A percentile compares a stretch with the other conserved stretches of the same genome.
phyloP scores from a whole-genome alignment of 2,797 vertebrate species.

The Urosaurus nigricauda region DNA sequence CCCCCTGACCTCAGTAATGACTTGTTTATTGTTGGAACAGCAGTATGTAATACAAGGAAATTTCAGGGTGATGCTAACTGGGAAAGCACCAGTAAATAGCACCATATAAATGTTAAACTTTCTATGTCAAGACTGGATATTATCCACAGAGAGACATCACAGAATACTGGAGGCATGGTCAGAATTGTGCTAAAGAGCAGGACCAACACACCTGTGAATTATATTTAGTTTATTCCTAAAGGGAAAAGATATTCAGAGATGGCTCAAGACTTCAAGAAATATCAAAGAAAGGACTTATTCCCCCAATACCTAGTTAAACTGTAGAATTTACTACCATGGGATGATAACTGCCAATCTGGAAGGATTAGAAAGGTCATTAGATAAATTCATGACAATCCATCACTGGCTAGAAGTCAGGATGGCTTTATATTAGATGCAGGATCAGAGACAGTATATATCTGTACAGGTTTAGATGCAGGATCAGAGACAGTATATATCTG shows the following conservation, averaged over 20 bases:
- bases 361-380: no score
- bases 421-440: no score
- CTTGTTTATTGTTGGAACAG: constrained; percentile 75
- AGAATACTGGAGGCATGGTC: not conserved
- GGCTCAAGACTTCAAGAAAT: no score
- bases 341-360: no score
- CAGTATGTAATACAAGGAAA: constrained; percentile 72
- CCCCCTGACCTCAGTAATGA: constrained; percentile 72
- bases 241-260: not conserved
- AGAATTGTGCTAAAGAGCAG: not conserved
- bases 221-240: not conserved
- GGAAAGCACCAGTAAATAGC: constrained; percentile 76
- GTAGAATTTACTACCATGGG: no score
- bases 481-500: no score
- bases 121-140: constrained; percentile 41
- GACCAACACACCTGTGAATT: not conserved
- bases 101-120: constrained; percentile 74
- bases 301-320: no score
- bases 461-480: no score
- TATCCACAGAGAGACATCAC: constrained; percentile 21
- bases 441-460: no score
- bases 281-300: no score
- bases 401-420: no score
- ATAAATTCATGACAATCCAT: no score
- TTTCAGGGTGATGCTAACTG: constrained; percentile 79